Evolutionary conservation across 2,113 vertebrate genomes (phyloP).

Genomic region (Gallinago media): DNA sequence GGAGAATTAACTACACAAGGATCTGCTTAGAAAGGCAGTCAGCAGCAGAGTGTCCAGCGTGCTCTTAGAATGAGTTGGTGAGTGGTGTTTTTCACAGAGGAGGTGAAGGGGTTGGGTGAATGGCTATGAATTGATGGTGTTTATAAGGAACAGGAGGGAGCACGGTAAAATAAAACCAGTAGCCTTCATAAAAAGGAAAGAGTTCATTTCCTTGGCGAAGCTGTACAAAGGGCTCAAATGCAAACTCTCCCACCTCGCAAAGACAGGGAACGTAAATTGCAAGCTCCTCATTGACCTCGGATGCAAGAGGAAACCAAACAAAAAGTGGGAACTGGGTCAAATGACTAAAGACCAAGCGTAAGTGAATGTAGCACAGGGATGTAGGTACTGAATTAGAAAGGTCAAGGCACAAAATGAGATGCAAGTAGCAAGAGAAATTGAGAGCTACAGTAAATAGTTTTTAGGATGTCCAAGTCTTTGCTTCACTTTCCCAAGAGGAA

Average conservation of each 20-base stretch:
- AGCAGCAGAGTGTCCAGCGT: neutral
- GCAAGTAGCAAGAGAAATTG: neutral
- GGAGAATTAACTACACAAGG: neutral
- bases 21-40: neutral
- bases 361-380: neutral
- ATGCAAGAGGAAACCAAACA: neutral
- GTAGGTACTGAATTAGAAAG: neutral
- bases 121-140: neutral
- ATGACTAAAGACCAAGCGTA: neutral
- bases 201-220: neutral
- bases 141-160: neutral
- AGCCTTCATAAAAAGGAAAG: neutral
- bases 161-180: neutral
- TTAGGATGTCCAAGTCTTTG: slow-evolving; percentile 27
- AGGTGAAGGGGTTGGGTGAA: neutral
- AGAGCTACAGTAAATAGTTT: slow-evolving; percentile 19
- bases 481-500: slow-evolving; percentile 9
- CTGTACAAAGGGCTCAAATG: neutral
- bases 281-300: neutral
- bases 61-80: neutral
- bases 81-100: neutral
- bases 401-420: neutral
- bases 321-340: neutral
- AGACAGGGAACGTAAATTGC: neutral
- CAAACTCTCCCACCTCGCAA: neutral